These are phyloP conservation scores for Pteronura brasiliensis DNA, from an alignment of 2,113 vertebrate species.

Conservation along the genomic window DNA sequence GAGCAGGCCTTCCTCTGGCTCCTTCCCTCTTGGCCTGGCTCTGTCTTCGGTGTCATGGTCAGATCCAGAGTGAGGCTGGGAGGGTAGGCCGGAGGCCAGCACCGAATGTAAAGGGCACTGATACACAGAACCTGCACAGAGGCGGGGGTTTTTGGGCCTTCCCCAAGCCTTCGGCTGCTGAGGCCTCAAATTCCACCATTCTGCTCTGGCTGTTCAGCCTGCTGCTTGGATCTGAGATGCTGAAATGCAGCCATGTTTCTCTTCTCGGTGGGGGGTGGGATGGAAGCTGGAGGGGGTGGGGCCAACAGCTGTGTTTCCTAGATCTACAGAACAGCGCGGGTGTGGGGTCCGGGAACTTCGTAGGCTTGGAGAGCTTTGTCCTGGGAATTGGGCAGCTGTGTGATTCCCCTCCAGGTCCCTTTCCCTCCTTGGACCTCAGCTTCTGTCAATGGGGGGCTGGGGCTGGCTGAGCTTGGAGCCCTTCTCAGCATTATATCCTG, in stretches of 20 bases:
- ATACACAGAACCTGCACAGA: too few relatives aligned
- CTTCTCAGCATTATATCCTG: background rate
- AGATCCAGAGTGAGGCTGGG: background rate
- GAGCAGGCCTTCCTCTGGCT: background rate
- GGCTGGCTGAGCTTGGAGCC: background rate
- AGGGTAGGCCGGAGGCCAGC: background rate
- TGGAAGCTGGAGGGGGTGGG: background rate
- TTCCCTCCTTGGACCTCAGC: background rate
- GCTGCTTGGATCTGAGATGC: background rate
- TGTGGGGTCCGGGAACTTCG: rapidly evolving
- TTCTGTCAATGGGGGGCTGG: background rate
- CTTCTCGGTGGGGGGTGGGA: rapidly evolving
- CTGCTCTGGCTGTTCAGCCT: rapidly evolving
- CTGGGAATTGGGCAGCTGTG: background rate
- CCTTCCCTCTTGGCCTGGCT: background rate
- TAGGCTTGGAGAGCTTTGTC: background rate
- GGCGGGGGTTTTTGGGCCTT: background rate
- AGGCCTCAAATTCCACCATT: background rate
- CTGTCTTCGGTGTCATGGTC: background rate
- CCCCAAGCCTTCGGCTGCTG: background rate
- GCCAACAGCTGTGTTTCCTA: background rate
- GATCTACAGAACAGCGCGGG: rapidly evolving
- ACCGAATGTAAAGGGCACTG: rapidly evolving
- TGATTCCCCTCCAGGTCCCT: background rate
- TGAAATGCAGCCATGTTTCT: background rate